Evolutionary conservation across 2,797 vertebrate genomes (phyloP).

Genomic region (Saxicola maurus): DNA sequence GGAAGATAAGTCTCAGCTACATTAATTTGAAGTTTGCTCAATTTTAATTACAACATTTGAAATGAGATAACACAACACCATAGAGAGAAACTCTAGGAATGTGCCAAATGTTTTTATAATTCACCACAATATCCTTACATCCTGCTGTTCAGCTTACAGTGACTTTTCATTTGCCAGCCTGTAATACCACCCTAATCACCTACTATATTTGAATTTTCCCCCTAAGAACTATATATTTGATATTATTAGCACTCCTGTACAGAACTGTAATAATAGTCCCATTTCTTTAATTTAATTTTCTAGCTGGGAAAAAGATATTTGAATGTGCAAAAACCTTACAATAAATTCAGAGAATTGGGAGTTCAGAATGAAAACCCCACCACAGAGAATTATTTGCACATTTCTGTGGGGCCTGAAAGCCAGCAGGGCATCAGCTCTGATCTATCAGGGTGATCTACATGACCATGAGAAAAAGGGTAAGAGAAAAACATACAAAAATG

Average conservation of each 20-base stretch:
- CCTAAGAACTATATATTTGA: conserved; percentile 26
- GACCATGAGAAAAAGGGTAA: background rate
- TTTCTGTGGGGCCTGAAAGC: background rate
- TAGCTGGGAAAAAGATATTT: background rate
- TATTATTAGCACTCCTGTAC: conserved; percentile 40
- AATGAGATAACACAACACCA: conserved; percentile 32
- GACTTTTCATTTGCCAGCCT: conserved; percentile 25
- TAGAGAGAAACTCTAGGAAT: conserved; percentile 2
- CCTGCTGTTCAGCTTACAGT: conserved; percentile 42
- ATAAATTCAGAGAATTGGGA: conserved; percentile 22
- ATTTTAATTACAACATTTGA: conserved; percentile 54
- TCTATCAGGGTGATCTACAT: background rate
- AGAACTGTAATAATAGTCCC: conserved; percentile 4
- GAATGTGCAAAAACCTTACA: conserved; percentile 28
- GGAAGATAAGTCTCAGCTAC: background rate
- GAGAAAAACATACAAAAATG: background rate
- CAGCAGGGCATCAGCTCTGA: background rate
- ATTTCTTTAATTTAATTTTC: conserved; percentile 55
- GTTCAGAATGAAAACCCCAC: conserved; percentile 2
- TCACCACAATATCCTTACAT: conserved; percentile 34
- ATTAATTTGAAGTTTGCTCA: conserved; percentile 9
- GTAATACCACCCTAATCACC: conserved; percentile 40
- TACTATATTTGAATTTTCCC: conserved; percentile 37
- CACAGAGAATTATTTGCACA: background rate
- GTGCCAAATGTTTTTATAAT: conserved; percentile 44